phyloP scores from a whole-genome alignment of 1,140 invertebrate genomes.

The Sminthurides bifidus region DNA sequence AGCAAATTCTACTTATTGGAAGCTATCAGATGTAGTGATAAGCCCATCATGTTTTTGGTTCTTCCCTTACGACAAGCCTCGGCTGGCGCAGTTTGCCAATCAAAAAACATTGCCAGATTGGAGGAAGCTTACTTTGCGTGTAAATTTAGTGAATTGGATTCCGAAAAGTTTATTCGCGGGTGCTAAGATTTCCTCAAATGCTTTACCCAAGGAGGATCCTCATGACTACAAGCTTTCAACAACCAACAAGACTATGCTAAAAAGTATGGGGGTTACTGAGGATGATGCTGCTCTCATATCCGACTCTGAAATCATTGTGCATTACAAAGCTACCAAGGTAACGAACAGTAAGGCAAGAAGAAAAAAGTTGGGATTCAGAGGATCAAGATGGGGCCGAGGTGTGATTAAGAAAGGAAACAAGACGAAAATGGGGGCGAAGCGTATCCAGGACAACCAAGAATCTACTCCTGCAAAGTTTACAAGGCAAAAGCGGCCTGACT shows the following conservation, averaged over 20 bases:
- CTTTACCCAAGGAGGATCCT: neutral
- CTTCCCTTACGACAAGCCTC: conserved; percentile 14
- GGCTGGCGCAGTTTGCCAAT: neutral
- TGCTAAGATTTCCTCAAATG: neutral
- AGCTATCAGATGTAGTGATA: conserved; percentile 5
- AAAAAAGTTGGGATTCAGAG: neutral
- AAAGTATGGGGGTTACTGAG: neutral
- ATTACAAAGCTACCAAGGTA: neutral
- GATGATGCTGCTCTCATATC: neutral
- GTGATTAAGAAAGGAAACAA: neutral
- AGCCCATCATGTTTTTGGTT: conserved; percentile 1
- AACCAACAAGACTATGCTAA: neutral
- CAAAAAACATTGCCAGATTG: conserved; percentile 8
- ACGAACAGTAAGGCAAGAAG: neutral
- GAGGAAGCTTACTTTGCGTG: conserved; percentile 1
- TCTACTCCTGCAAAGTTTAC: no score
- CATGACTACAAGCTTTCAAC: neutral
- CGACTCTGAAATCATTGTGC: neutral
- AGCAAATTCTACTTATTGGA: neutral
- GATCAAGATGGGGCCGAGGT: neutral
- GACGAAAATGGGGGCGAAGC: no score
- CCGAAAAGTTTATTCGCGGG: neutral
- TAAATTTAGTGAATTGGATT: conserved; percentile 16
- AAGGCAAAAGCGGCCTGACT: neutral
- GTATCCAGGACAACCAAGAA: no score